Percentiles rank a stretch among this genome's conserved stretches.
These are phyloP conservation scores for Cichladusa arquata DNA, from an alignment of 2,113 vertebrate genomes.

Conservation along the genomic window DNA sequence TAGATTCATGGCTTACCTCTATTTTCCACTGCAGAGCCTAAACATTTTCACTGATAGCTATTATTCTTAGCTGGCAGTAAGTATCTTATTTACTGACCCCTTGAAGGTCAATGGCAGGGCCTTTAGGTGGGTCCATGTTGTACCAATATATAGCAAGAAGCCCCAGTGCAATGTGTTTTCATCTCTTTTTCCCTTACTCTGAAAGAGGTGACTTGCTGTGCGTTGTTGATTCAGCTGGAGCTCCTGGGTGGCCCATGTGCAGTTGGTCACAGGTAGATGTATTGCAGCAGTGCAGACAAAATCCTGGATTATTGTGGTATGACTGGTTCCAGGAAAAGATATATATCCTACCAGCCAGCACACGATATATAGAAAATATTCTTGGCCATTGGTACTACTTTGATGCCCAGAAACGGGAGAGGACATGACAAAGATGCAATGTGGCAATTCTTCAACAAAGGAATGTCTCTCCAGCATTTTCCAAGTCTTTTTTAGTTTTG, in stretches of 20 bases:
- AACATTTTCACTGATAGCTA: background rate
- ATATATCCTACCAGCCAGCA: background rate
- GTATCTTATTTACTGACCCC: background rate
- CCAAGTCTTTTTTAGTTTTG: background rate
- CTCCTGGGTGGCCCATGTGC: slow-evolving; percentile 49
- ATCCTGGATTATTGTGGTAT: background rate
- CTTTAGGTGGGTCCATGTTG: background rate
- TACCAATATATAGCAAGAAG: background rate
- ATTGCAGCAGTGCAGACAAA: slow-evolving; percentile 24
- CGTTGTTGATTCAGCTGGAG: slow-evolving; percentile 45
- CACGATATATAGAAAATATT: background rate
- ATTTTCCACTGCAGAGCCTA: background rate
- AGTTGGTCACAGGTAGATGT: slow-evolving; percentile 32
- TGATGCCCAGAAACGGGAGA: background rate
- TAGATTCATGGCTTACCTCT: background rate
- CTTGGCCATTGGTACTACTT: background rate
- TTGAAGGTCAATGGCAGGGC: background rate
- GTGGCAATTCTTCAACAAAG: background rate
- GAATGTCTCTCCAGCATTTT: background rate
- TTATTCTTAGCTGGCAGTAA: background rate
- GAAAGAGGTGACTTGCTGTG: background rate
- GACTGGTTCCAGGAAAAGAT: slow-evolving; percentile 21
- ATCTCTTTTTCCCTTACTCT: background rate
- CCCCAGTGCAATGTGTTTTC: background rate
- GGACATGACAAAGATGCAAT: background rate